Percentiles rank a stretch among this genome's conserved stretches.
Evolutionary conservation across 2,113 vertebrate species (phyloP).

Genomic region (Theristicus caerulescens): DNA sequence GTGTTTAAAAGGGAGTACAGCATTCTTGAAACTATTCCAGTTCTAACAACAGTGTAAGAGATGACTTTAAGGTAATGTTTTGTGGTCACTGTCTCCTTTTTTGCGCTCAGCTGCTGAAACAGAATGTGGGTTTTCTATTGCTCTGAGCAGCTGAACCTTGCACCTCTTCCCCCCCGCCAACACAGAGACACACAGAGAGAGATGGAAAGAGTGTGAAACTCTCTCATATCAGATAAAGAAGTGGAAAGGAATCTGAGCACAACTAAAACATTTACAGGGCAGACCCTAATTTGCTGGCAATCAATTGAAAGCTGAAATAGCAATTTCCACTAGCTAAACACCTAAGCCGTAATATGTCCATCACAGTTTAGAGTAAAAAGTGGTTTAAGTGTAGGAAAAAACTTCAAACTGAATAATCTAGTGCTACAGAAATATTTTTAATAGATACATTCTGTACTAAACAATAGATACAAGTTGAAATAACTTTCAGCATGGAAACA

Average conservation of each 20-base stretch:
- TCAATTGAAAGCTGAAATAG: neutral
- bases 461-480: neutral
- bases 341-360: neutral
- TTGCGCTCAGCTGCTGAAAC: neutral
- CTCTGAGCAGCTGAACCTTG: neutral
- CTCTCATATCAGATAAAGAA: neutral
- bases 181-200: neutral
- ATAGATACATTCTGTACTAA: neutral
- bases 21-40: neutral
- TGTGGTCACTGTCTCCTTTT: neutral
- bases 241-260: neutral
- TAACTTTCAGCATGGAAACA: neutral
- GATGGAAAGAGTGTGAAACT: neutral
- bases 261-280: neutral
- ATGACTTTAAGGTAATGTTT: neutral
- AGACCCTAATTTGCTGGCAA: neutral
- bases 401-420: neutral
- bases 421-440: neutral
- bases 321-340: neutral
- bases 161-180: neutral
- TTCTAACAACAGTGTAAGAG: neutral
- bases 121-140: neutral
- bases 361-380: neutral
- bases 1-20: neutral
- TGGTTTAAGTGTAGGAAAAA: neutral